A percentile compares a stretch with the other conserved stretches of the same genome.
phyloP scores from a whole-genome alignment of 2,797 vertebrate genomes.

The Labroides dimidiatus region DNA sequence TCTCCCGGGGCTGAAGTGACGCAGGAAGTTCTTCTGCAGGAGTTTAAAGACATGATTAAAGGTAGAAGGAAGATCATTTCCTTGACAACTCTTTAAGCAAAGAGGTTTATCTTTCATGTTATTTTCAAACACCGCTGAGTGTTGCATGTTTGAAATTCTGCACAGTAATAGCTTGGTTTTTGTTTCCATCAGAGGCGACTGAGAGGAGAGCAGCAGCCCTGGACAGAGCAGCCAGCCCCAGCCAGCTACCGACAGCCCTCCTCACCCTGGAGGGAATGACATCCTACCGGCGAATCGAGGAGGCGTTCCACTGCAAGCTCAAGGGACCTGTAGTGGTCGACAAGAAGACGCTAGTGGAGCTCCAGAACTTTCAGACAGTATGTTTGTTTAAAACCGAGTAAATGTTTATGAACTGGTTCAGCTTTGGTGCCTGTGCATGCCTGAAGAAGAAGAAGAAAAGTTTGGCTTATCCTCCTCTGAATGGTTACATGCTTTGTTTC shows the following conservation, averaged over 20 bases:
- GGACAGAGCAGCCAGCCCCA: conserved; percentile 78
- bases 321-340: conserved; percentile 90
- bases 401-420: conserved; percentile 64
- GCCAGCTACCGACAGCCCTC: conserved; percentile 82
- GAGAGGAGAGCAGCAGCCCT: conserved; percentile 82
- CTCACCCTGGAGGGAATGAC: conserved; percentile 85
- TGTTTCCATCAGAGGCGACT: conserved; percentile 85
- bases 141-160: not conserved
- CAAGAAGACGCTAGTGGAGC: conserved; percentile 93
- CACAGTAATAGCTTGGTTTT: conserved; percentile 1
- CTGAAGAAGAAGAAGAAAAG: conserved; percentile 54
- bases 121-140: too few relatives aligned
- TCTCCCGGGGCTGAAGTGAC: conserved; percentile 90
- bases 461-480: conserved; percentile 59
- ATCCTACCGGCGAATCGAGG: conserved; percentile 83
- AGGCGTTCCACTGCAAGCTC: conserved; percentile 94
- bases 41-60: conserved; percentile 95
- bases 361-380: conserved; percentile 96
- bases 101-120: too few relatives aligned
- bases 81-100: not conserved
- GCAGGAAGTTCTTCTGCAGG: conserved; percentile 89
- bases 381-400: conserved; percentile 74
- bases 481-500: conserved; percentile 62
- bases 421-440: conserved; percentile 30
- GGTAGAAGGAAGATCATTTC: conserved; percentile 73